A percentile compares a stretch with the other conserved stretches of the same genome.
These are phyloP conservation scores for Dromius quadrimaculatus DNA, from an alignment of 2,888 invertebrate species.

Conservation along the genomic window DNA sequence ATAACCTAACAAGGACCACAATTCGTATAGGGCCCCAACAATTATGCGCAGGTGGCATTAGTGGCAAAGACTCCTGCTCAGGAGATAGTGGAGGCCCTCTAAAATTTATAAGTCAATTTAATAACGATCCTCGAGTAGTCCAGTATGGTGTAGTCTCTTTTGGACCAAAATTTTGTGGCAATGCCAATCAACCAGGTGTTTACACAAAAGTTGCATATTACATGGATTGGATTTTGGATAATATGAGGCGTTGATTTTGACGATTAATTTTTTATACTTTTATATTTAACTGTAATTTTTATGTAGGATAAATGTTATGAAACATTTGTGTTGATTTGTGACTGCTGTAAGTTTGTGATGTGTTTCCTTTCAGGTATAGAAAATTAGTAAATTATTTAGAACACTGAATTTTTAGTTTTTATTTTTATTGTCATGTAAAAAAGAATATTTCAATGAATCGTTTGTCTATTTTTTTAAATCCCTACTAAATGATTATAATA, in stretches of 20 bases:
- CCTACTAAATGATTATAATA: too few relatives aligned
- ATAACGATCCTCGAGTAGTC: constrained; percentile 66
- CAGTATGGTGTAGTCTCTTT: constrained; percentile 72
- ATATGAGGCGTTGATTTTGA: constrained; percentile 63
- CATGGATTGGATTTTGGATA: constrained; percentile 75
- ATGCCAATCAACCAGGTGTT: constrained; percentile 76
- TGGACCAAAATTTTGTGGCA: constrained; percentile 66
- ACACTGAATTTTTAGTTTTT: too few relatives aligned
- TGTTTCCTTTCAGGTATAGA: constrained; percentile 3
- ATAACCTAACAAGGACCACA: constrained; percentile 57
- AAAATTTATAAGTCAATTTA: constrained; percentile 63
- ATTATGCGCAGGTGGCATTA: constrained; percentile 75
- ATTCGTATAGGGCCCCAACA: constrained; percentile 62
- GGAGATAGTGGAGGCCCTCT: constrained; percentile 81
- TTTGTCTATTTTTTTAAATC: too few relatives aligned
- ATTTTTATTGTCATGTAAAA: too few relatives aligned
- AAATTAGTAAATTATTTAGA: constrained; percentile 33
- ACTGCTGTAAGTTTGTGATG: constrained; percentile 19
- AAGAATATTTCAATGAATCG: too few relatives aligned
- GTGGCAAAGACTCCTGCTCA: constrained; percentile 73
- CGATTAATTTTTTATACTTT: constrained; percentile 25
- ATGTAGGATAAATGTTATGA: constrained; percentile 14
- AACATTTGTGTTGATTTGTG: constrained; percentile 14
- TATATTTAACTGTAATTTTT: constrained; percentile 6
- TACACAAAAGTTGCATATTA: constrained; percentile 76